Evolutionary conservation across 2,797 vertebrate species (phyloP), one percentile per base, ranked within the genome.

Genomic region (Sciurus carolinensis): DNA sequence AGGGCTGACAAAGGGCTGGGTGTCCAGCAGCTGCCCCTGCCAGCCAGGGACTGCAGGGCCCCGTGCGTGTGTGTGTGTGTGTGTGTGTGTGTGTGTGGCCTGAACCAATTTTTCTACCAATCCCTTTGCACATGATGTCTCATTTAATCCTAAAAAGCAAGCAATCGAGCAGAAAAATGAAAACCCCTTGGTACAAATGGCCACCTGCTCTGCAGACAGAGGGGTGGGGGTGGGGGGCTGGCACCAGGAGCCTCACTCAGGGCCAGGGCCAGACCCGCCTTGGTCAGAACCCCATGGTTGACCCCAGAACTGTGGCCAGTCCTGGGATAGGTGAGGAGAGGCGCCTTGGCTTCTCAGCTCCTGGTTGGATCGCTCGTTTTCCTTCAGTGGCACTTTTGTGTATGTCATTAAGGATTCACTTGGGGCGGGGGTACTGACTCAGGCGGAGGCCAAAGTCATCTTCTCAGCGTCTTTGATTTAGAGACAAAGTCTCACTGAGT

Each of bases 341-440:
- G 5, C 11, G 47, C 67, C 18, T 17, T 36, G 0, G 2, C 47
- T 39, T 47, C 33, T 57, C 50, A n/a, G 73, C 36, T 10, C 2
- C 3, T 6, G 24, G 10, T 12, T 24, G 64, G 36, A 15, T 57
- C 17, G 2, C 57, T 44, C 0, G 0, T 28, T 24, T 10, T 26
- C 80, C 42, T 82, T 71, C 28, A 28, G 7, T 9, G 6, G 62
- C 44, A 5, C 22, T 77, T 62, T 15, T 26, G 69, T 64, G 82
- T 26, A 3, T 54, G 50, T 24, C 1, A 0, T 72, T 26, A 18
- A 77, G 72, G 59, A 4, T 57, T 1, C 33, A 6, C n/a, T 18
- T 44, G 91, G 22, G 36, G 20, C 14, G 42, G 39, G 57, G 18
- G 18, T 7, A 20, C 33, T 80, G 50, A 71, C 5, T 3, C 57